Conservation (phyloP, 2,888 invertebrate species). For the Glyphotaelius pellucidus region DNA sequence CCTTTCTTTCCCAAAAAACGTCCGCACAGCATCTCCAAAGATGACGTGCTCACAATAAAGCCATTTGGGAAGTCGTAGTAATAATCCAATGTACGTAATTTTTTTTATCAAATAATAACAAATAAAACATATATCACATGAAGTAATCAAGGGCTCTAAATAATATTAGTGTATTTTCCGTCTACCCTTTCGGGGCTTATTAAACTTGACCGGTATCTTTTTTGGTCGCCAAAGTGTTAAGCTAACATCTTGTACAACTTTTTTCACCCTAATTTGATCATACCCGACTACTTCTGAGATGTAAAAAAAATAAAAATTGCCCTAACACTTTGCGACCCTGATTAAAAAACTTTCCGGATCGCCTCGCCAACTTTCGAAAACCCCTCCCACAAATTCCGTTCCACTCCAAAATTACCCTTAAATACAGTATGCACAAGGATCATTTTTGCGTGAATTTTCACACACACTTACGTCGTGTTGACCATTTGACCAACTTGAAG, state of each 20-base stretch:
- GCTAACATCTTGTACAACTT: background rate
- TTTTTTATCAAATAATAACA: background rate
- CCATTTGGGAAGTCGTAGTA: too few relatives aligned
- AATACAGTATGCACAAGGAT: background rate
- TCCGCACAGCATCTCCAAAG: too few relatives aligned
- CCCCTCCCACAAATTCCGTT: background rate
- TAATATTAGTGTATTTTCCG: background rate
- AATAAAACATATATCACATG: too few relatives aligned
- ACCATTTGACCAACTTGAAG: background rate
- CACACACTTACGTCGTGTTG: background rate
- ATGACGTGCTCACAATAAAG: too few relatives aligned
- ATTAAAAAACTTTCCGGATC: conserved; percentile 53
- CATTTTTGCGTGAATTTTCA: background rate
- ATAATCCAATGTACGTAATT: too few relatives aligned
- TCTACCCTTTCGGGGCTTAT: background rate
- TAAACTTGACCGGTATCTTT: background rate
- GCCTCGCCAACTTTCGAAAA: background rate
- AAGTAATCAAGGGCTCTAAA: background rate
- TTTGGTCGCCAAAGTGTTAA: background rate
- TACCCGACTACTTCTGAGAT: conserved; percentile 24
- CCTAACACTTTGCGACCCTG: conserved; percentile 42
- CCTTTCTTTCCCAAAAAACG: too few relatives aligned
- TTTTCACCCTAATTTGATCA: conserved; percentile 16
- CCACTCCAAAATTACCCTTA: background rate
- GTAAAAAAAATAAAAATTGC: conserved; percentile 29